These are phyloP conservation scores for Bhutanitis thaidina DNA, from an alignment of 2,888 invertebrate species.

Conservation along the genomic window DNA sequence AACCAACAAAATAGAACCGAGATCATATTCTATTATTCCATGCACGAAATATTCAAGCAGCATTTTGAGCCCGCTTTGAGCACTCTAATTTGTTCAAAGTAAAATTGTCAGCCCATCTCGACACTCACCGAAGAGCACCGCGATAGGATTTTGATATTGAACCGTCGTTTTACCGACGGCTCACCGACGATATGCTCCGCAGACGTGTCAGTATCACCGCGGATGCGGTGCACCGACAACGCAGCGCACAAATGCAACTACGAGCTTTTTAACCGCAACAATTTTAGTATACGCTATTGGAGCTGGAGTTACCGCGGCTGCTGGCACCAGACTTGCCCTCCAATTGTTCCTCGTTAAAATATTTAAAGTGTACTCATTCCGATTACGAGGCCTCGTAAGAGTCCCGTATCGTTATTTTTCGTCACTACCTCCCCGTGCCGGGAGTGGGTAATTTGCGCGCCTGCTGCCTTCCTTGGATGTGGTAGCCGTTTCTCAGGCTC, in stretches of 20 bases:
- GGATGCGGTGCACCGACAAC: conserved; percentile 34
- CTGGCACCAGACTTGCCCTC: conserved; percentile 84
- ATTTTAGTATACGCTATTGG: conserved; percentile 85
- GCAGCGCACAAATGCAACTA: conserved; percentile 64
- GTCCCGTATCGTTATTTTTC: conserved; percentile 83
- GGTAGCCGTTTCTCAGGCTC: conserved; percentile 79
- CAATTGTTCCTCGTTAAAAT: conserved; percentile 81
- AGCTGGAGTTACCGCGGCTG: conserved; percentile 83
- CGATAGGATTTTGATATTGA: conserved; percentile 35
- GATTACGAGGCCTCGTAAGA: conserved; percentile 76
- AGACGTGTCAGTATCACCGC: conserved; percentile 34
- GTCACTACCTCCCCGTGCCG: conserved; percentile 77
- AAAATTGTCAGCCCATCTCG: conserved; percentile 66
- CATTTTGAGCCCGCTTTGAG: no score
- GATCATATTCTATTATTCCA: conserved; percentile 84
- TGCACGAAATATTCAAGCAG: conserved; percentile 37
- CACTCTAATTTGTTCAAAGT: conserved; percentile 71
- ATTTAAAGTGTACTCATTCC: conserved; percentile 80
- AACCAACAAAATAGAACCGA: conserved; percentile 83
- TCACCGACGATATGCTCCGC: conserved; percentile 41
- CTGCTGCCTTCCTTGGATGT: conserved; percentile 81
- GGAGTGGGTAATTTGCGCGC: conserved; percentile 68
- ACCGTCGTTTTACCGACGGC: conserved; percentile 39
- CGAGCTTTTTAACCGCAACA: conserved; percentile 82
- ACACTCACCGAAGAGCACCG: conserved; percentile 37